Conservation (phyloP, 2,888 invertebrate genomes). For the Ornithoptera alexandrae region DNA sequence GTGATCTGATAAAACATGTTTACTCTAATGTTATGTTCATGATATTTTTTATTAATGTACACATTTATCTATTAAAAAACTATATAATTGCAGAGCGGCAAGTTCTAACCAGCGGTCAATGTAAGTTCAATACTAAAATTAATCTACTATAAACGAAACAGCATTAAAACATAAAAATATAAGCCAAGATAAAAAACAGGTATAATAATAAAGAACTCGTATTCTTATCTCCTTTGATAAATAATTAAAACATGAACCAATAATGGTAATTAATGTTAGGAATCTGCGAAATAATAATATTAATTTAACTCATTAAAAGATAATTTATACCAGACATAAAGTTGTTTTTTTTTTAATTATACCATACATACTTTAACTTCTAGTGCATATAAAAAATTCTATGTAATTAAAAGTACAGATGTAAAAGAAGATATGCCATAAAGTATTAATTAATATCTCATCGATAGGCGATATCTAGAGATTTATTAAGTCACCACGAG, state of each 20-base stretch:
- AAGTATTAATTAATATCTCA: too few species aligned
- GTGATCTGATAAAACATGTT: neutral
- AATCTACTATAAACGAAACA: conserved; percentile 1
- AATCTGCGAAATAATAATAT: neutral
- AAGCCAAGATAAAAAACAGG: neutral
- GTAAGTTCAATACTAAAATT: conserved; percentile 1
- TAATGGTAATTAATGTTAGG: neutral
- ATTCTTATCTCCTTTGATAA: neutral
- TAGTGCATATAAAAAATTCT: too few species aligned
- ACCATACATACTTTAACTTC: too few species aligned
- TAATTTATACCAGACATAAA: too few species aligned
- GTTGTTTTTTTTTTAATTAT: too few species aligned
- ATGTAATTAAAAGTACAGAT: too few species aligned
- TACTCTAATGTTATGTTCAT: neutral
- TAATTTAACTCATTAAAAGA: too few species aligned
- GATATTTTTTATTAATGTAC: neutral
- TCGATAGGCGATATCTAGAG: too few species aligned
- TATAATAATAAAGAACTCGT: conserved; percentile 32
- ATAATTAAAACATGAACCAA: neutral
- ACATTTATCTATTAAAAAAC: neutral
- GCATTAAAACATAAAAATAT: neutral
- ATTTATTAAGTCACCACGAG: too few species aligned
- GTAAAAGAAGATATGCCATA: too few species aligned
- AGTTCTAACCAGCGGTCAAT: neutral
- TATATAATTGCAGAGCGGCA: neutral